phyloP scores from a whole-genome alignment of 2,797 vertebrate genomes.

The Anableps anableps region DNA sequence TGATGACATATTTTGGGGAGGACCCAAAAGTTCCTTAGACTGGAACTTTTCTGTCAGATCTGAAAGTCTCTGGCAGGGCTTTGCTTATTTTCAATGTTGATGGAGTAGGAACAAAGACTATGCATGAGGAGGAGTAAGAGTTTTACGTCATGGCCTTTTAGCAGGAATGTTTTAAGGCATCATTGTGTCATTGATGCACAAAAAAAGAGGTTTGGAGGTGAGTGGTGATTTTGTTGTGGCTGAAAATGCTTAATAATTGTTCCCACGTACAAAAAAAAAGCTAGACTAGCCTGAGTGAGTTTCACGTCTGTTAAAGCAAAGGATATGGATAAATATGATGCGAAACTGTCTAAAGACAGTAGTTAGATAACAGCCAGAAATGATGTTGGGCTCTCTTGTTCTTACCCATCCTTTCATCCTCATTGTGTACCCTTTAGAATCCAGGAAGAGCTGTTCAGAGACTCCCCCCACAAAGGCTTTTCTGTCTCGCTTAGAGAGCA shows the following conservation, averaged over 20 bases:
- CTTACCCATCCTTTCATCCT: constrained; percentile 64
- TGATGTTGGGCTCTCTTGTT: constrained; percentile 50
- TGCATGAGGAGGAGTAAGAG: background rate
- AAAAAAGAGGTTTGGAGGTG: background rate
- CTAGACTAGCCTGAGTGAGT: background rate
- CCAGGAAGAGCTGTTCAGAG: constrained; percentile 37
- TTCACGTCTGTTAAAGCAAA: constrained; percentile 68
- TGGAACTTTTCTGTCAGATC: background rate
- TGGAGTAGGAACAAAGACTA: background rate
- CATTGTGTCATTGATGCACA: background rate
- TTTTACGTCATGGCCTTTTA: background rate
- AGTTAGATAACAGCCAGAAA: constrained; percentile 77
- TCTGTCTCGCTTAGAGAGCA: constrained; percentile 52
- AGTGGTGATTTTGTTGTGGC: background rate
- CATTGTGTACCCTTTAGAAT: constrained; percentile 55
- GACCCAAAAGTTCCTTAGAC: background rate
- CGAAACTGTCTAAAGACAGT: constrained; percentile 61
- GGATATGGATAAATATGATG: constrained; percentile 53
- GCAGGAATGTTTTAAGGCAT: background rate
- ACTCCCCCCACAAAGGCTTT: constrained; percentile 67
- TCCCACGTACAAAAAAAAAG: background rate
- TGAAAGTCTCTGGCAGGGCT: background rate
- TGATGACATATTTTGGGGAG: background rate
- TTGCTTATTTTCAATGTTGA: background rate
- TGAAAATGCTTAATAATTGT: background rate